Percentiles rank a stretch among this genome's conserved stretches.
phyloP scores from a whole-genome alignment of 2,888 invertebrate species.

The Meteorus cinctellus region DNA sequence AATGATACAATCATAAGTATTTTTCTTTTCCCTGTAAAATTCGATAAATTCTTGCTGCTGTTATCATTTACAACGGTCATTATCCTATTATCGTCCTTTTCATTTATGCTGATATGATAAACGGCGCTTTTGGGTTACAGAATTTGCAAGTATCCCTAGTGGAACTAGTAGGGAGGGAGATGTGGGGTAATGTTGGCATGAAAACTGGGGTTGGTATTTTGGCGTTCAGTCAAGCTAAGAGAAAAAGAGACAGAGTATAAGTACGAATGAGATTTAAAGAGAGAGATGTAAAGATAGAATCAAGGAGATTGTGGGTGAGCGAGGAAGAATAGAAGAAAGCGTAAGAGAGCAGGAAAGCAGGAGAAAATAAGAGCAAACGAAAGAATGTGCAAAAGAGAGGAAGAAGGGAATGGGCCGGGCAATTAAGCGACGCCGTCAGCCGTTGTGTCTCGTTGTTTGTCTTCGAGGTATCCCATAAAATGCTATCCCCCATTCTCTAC shows the following conservation, averaged over 20 bases:
- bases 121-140: constrained; percentile 47
- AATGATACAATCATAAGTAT: not conserved
- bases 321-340: constrained; percentile 21
- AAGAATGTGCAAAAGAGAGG: constrained; percentile 34
- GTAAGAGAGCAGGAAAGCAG: constrained; percentile 47
- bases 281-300: too few species aligned
- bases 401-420: constrained; percentile 55
- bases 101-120: constrained; percentile 64
- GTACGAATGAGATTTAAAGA: too few species aligned
- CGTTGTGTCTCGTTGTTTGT: constrained; percentile 69
- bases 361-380: constrained; percentile 35
- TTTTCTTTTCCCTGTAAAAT: constrained; percentile 26
- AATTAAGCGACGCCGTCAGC: constrained; percentile 68
- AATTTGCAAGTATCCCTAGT: constrained; percentile 28
- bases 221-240: constrained; percentile 19
- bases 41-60: constrained; percentile 27
- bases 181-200: not conserved
- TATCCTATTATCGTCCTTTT: constrained; percentile 50
- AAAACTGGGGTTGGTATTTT: constrained; percentile 49
- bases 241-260: not conserved
- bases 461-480: constrained; percentile 68
- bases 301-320: not conserved
- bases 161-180: not conserved
- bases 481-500: constrained; percentile 50
- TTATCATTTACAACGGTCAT: constrained; percentile 51